A percentile compares a stretch with the other conserved stretches of the same genome.
Conservation (phyloP, 2,888 invertebrate genomes). For the Ophion costatus region DNA sequence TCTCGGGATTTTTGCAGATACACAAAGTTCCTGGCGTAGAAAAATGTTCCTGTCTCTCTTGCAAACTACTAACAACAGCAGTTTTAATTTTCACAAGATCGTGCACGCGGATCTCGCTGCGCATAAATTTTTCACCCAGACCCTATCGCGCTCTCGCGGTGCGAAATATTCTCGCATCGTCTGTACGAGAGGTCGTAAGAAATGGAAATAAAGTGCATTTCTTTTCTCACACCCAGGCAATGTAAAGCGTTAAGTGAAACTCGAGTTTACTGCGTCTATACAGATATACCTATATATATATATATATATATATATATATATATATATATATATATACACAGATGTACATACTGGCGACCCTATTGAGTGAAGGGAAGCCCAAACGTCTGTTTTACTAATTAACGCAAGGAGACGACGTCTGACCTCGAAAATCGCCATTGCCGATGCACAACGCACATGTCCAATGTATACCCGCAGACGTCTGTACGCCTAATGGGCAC, state of each 20-base stretch:
- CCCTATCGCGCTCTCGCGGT: neutral
- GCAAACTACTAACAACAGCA: too few relatives aligned
- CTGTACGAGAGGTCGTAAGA: neutral
- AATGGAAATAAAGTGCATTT: slow-evolving; percentile 5
- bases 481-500: slow-evolving; percentile 27
- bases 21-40: too few relatives aligned
- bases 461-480: slow-evolving; percentile 7
- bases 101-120: too few relatives aligned
- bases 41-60: too few relatives aligned
- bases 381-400: slow-evolving; percentile 60
- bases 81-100: too few relatives aligned
- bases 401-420: slow-evolving; percentile 55
- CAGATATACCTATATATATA: slow-evolving; percentile 6
- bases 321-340: neutral
- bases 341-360: slow-evolving; percentile 15
- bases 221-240: slow-evolving; percentile 18
- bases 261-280: neutral
- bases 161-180: slow-evolving; percentile 2
- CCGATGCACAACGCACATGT: slow-evolving; percentile 18
- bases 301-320: slow-evolving; percentile 3
- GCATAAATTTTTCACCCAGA: too few relatives aligned
- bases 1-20: too few relatives aligned
- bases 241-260: slow-evolving; percentile 21
- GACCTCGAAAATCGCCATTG: slow-evolving; percentile 59
- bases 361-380: slow-evolving; percentile 33